Base-by-base conservation (phyloP, 1,140 invertebrate genomes). In the Drosophila pseudoananassae region DNA sequence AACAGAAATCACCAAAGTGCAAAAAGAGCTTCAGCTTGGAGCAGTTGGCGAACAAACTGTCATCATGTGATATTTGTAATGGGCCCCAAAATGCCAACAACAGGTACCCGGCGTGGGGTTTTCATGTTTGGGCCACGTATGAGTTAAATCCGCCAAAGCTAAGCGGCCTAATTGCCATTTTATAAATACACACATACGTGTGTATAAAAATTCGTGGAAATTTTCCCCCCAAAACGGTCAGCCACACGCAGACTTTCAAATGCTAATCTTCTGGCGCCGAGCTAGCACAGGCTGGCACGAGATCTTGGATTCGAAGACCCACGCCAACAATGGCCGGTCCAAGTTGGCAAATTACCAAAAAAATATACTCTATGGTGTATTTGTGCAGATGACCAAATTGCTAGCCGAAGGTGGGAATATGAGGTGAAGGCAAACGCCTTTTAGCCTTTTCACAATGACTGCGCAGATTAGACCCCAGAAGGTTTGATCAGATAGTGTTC, bases 21-120 rank as follows among this genome's bases (percentile, higher is more conserved):
- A 58, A 69, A 80, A 54, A 38, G 59, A 43, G 66, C 68, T 61
- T 36, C 46, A 29, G 27, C 46, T 27, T 17, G 14, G 14, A 40
- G 38, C 38, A 6, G 29, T 23, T 54, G 40, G 55, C 79, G 31
- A 40, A 75, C 54, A 46, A 71, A 74, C 36, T 52, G 70, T 43
- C 66, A 55, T 78, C 76, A 78, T 88, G 83, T 88, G 83, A 88
- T 71, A 66, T 68, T 56, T 73, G 83, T 88, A 78, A 74, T 73
- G 54, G 14, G 43, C 27, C 15, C n/a, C 15, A 20, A 58, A 53
- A 12, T 47, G 20, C 58, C 36, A 31, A 68, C 20, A 47, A 40
- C 33, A 17, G 53, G 40, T 55, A 60, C 29, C 10, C 20, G 33
- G 46, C 31, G 38, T 43, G 36, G 54, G 53, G 27, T 29, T 53